Evolutionary conservation across 1,140 invertebrate species (phyloP), one percentile per base, ranked within the genome.

Genomic region (Pectinophora gossypiella): DNA sequence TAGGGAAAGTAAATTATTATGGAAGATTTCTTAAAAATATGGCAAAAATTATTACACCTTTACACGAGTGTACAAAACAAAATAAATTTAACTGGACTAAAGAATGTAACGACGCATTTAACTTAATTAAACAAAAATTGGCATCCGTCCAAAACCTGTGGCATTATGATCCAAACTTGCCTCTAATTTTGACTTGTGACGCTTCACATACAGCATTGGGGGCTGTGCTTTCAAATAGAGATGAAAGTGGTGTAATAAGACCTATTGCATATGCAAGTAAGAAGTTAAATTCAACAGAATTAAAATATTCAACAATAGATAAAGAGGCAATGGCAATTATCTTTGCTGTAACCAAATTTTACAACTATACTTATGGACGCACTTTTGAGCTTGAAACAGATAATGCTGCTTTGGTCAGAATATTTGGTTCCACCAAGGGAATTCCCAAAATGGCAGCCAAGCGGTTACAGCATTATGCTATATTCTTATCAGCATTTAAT

Each of bases 391-490:
- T 63, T 35, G 56, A 64, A 60, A 68, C 65, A 3, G 61, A 68
- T 48, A 62, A 62, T 57, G 59, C 51, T 12, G 59, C 66, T 9
- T 55, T 68, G 43, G 46, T 48, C 19, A 57, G 50, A 51, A 68
- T 68, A 9, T 62, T 68, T 48, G 59, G 59, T 1, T 54, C 56
- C 21, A 61, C 21, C 10, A 55, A 68, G 36, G 50, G 51, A 18
- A 64, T 68, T 15, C 61, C 65, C 42, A 64, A 61, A 54, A 64
- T 64, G 59, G 59, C 61, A 21, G 65, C 61, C 7, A 64, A 52
- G 45, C 19, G 65, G 9, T 16, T 61, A 4, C 65, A 68, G 47
- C 52, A 64, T 54, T 68, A 52, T 47, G 50, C 64, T 9, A 68
- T 68, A 50, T 68, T 64, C 47, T 49, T 59, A 16, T 52, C 51